phyloP scores from a whole-genome alignment of 2,888 invertebrate species.

The Rhamnusium bicolor region DNA sequence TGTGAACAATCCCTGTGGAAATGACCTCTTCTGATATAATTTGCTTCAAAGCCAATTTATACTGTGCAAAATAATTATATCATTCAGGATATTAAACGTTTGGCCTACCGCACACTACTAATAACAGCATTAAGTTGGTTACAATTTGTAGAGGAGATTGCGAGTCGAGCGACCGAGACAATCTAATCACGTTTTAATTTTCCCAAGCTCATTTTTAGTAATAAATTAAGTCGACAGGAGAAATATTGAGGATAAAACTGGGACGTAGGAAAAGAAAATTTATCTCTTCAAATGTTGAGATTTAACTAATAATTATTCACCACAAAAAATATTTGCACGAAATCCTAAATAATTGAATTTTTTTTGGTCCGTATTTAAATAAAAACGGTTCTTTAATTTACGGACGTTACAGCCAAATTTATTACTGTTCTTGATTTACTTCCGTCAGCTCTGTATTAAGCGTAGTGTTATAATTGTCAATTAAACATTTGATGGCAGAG shows the following conservation, averaged over 20 bases:
- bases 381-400: too few relatives aligned
- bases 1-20: not conserved
- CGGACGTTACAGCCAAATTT: too few relatives aligned
- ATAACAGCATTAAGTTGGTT: not conserved
- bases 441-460: too few relatives aligned
- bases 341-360: too few relatives aligned
- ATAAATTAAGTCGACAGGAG: not conserved
- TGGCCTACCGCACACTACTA: not conserved
- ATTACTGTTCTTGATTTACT: too few relatives aligned
- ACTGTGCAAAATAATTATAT: not conserved
- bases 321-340: not conserved
- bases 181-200: not conserved
- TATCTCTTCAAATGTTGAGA: not conserved
- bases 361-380: too few relatives aligned
- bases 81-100: conserved; percentile 12
- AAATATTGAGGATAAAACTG: not conserved
- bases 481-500: too few relatives aligned
- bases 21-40: not conserved
- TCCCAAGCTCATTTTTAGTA: not conserved
- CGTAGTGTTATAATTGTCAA: too few relatives aligned
- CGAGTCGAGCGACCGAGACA: not conserved
- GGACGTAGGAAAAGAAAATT: not conserved
- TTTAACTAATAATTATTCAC: not conserved
- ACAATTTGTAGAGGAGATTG: not conserved
- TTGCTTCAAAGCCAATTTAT: not conserved